Percentiles rank a stretch among this genome's conserved stretches.
Evolutionary conservation across 2,888 invertebrate species (phyloP).

Genomic region (Melinopterus prodromus): DNA sequence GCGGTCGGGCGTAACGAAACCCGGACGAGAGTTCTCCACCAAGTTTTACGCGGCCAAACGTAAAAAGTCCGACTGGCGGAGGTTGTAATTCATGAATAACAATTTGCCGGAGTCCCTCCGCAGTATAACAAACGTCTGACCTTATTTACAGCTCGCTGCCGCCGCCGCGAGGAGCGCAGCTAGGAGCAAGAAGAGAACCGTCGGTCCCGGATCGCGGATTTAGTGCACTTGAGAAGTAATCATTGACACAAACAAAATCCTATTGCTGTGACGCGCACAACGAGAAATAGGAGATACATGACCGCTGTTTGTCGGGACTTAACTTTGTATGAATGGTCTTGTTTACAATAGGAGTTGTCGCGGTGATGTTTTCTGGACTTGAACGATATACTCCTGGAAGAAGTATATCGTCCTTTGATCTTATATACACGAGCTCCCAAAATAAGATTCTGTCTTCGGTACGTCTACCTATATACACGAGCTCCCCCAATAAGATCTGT

Average conservation of each 20-base stretch:
- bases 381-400: not conserved
- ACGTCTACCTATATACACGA: not conserved
- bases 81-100: constrained; percentile 27
- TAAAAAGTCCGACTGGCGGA: constrained; percentile 16
- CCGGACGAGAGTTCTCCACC: not conserved
- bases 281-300: not conserved
- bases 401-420: no score
- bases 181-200: not conserved
- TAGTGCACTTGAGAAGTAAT: constrained; percentile 24
- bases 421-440: no score
- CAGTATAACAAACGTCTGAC: constrained; percentile 24
- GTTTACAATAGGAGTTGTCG: not conserved
- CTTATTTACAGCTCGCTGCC: constrained; percentile 19
- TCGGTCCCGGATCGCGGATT: constrained; percentile 21
- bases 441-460: no score
- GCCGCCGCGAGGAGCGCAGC: not conserved
- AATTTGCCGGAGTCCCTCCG: constrained; percentile 20
- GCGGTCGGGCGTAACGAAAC: constrained; percentile 8
- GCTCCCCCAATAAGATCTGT: not conserved
- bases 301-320: not conserved
- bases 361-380: not conserved
- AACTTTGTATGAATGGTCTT: not conserved
- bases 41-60: constrained; percentile 21
- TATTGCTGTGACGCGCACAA: not conserved
- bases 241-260: constrained; percentile 11